Conservation (phyloP, 2,888 invertebrate species). For the Geotrupes spiniger region DNA sequence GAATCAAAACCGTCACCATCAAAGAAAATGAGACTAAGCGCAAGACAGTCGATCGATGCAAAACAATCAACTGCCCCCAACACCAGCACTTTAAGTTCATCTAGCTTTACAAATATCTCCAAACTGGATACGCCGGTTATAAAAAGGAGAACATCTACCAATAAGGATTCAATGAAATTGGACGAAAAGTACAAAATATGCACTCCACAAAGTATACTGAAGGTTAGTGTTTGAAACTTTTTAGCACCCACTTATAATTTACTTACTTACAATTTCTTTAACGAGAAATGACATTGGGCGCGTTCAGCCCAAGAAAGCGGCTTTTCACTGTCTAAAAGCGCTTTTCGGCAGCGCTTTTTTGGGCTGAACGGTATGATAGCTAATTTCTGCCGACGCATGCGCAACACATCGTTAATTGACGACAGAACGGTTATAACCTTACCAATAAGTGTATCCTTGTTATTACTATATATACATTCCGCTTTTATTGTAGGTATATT, state of each 20-base stretch:
- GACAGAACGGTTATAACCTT: too few relatives aligned
- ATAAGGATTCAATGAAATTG: slow-evolving; percentile 18
- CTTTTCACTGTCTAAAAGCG: too few relatives aligned
- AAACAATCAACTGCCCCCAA: not conserved
- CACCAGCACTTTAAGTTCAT: slow-evolving; percentile 1
- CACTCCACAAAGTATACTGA: slow-evolving; percentile 67
- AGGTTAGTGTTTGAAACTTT: slow-evolving; percentile 47
- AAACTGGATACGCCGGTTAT: slow-evolving; percentile 59
- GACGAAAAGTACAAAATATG: slow-evolving; percentile 38
- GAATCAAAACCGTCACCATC: slow-evolving; percentile 26
- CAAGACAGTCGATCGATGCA: slow-evolving; percentile 20
- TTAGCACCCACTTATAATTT: not conserved
- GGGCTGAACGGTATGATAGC: too few relatives aligned
- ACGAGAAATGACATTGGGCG: too few relatives aligned
- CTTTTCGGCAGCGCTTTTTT: too few relatives aligned
- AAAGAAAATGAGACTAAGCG: slow-evolving; percentile 29
- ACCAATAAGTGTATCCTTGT: too few relatives aligned
- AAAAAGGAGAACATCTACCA: slow-evolving; percentile 42
- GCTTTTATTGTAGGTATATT: too few relatives aligned
- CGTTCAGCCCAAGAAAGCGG: too few relatives aligned
- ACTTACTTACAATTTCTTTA: not conserved
- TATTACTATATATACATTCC: too few relatives aligned
- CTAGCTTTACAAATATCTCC: slow-evolving; percentile 25
- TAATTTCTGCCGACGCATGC: too few relatives aligned
- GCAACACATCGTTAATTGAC: too few relatives aligned